phyloP scores from a whole-genome alignment of 2,113 vertebrate species.

The Dipodomys stephensi region DNA sequence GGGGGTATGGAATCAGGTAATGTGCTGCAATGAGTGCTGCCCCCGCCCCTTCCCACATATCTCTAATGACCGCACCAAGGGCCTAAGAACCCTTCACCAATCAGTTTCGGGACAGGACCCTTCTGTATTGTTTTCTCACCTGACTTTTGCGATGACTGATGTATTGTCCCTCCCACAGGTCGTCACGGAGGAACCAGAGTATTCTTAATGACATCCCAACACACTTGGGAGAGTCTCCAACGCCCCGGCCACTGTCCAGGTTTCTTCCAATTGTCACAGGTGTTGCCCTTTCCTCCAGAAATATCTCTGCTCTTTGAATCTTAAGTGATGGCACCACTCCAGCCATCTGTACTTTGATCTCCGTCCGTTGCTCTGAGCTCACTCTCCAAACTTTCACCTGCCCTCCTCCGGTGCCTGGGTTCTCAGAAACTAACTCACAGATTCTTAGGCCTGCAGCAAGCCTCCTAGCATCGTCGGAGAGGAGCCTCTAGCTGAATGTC shows the following conservation, averaged over 20 bases:
- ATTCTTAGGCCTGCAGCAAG: neutral
- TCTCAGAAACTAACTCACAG: neutral
- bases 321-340: neutral
- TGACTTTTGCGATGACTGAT: neutral
- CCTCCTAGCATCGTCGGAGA: neutral
- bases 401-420: no score
- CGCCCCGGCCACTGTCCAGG: neutral
- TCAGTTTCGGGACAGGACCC: neutral
- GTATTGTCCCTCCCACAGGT: neutral
- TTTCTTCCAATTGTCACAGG: neutral
- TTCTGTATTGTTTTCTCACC: neutral
- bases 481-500: neutral
- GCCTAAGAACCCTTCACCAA: neutral
- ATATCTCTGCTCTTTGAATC: neutral
- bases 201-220: neutral
- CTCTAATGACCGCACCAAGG: neutral
- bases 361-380: fast-evolving
- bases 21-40: neutral
- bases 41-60: neutral
- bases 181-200: neutral
- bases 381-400: neutral
- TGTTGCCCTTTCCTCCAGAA: neutral
- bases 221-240: neutral
- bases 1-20: neutral
- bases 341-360: neutral